These are phyloP conservation scores for Acleris holmiana DNA, from an alignment of 2,888 invertebrate genomes.

Conservation along the genomic window DNA sequence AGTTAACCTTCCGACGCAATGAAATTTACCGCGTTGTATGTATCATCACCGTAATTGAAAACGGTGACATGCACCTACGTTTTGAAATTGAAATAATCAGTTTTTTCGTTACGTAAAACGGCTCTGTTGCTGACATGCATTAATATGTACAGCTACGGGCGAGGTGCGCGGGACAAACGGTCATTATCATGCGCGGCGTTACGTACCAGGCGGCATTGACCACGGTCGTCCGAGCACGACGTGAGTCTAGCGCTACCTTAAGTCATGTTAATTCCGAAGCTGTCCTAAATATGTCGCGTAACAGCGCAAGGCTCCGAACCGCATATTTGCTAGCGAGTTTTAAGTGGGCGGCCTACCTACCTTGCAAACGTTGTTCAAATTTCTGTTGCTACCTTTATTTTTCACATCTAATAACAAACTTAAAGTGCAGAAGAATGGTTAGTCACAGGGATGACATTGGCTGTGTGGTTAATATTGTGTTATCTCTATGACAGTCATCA, in stretches of 20 bases:
- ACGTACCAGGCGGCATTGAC: conserved; percentile 64
- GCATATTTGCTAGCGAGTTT: conserved; percentile 58
- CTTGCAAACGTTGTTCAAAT: conserved; percentile 21
- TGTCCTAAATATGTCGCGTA: conserved; percentile 63
- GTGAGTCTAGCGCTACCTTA: conserved; percentile 53
- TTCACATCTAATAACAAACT: conserved; percentile 23
- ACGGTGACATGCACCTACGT: conserved; percentile 9
- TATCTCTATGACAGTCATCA: conserved; percentile 60
- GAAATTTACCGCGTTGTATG: conserved; percentile 10
- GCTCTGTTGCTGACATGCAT: conserved; percentile 43
- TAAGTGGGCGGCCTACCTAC: conserved; percentile 35
- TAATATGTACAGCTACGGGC: conserved; percentile 51
- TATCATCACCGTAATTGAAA: conserved; percentile 18
- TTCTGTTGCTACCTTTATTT: conserved; percentile 4
- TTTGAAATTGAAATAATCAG: conserved; percentile 28
- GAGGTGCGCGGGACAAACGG: conserved; percentile 52
- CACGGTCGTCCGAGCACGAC: conserved; percentile 57
- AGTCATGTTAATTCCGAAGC: conserved; percentile 65
- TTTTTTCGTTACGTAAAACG: conserved; percentile 40
- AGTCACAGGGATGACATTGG: conserved; percentile 78
- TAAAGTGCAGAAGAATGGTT: conserved; percentile 74
- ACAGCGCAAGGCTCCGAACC: conserved; percentile 63
- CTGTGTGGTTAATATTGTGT: conserved; percentile 58
- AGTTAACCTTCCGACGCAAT: background rate
- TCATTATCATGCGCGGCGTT: conserved; percentile 67